phyloP scores from a whole-genome alignment of 1,140 invertebrate species.

The Microplitis demolitor region DNA sequence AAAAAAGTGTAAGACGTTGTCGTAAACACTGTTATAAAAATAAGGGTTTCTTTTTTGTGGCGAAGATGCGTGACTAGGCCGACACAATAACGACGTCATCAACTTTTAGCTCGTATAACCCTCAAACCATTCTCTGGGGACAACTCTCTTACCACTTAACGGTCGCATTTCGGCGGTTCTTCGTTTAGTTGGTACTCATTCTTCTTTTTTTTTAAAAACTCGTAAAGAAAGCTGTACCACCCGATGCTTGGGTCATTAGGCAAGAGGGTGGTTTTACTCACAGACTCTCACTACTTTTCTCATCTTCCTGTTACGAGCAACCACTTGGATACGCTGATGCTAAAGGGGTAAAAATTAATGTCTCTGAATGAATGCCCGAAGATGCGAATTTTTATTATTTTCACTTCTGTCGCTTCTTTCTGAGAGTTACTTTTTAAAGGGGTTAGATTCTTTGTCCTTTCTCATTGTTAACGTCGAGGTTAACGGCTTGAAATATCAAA shows the following conservation, averaged over 20 bases:
- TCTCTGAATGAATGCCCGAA: constrained; percentile 59
- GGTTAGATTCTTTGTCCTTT: neutral
- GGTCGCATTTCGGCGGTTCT: constrained; percentile 39
- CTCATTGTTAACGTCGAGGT: neutral
- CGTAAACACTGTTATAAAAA: neutral
- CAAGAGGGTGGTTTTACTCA: constrained; percentile 42
- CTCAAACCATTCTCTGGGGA: constrained; percentile 10
- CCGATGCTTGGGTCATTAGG: constrained; percentile 55
- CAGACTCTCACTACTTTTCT: neutral
- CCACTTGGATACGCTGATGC: constrained; percentile 7
- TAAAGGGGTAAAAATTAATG: constrained; percentile 62
- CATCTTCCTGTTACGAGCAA: neutral
- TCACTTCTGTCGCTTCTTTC: neutral
- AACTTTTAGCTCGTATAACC: constrained; percentile 8
- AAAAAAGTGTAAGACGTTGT: neutral
- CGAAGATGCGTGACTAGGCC: neutral
- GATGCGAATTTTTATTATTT: constrained; percentile 8
- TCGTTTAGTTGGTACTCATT: neutral
- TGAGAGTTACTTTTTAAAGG: neutral
- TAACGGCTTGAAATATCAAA: too few relatives aligned
- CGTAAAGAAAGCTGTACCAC: constrained; percentile 31
- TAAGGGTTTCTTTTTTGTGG: neutral
- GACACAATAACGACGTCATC: constrained; percentile 13
- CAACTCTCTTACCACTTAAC: constrained; percentile 50
- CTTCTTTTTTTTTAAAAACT: constrained; percentile 13